Evolutionary conservation across 2,797 vertebrate genomes (phyloP), one percentile per base, ranked within the genome.

Genomic region (Heterohyrax brucei): DNA sequence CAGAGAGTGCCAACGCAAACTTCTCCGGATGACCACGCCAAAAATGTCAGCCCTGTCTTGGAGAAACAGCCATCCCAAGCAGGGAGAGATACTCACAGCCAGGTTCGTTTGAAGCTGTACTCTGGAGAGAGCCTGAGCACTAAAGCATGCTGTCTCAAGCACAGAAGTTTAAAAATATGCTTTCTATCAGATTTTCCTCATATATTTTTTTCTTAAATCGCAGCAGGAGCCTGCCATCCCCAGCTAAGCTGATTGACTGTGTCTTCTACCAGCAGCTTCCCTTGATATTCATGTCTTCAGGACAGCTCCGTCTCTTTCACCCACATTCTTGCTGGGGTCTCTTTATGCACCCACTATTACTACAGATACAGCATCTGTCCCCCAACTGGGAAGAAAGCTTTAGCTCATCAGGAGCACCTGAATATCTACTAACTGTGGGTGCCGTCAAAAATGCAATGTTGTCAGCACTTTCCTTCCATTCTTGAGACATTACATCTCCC

Each of bases 1-100:
- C 95, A 94, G 95, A 97, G 66, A 56, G 92, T 98, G 97, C 95
- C 96, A 98, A 97, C 12, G 95, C 95, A 98, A 98, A 98, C 97
- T 98, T 97, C 91, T 97, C 72, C 61, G 83, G 93, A 89, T 26
- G 30, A 56, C 91, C 85, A 94, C 24, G 77, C 97, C 98, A 98
- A 98, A 98, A 98, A 96, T 89, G 10, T 97, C 96, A 87, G 59
- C 87, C 90, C 83, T 66, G 73, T 50, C 91, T 96, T 96, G 81
- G 93, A 97, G 91, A 19, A 92, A 82, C 89, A 81, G 88, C 59
- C 83, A 95, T 85, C 94, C 91, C 72, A 70, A 79, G 46, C 87
- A 26, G 61, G 46, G 87, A 94, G 93, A 61, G 91, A 2, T 28
- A 33, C 46, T 62, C 70, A 44, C 93, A 96, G 95, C 56, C 80